Conservation (phyloP, 1,140 invertebrate species). For the Drosophila mauritiana region DNA sequence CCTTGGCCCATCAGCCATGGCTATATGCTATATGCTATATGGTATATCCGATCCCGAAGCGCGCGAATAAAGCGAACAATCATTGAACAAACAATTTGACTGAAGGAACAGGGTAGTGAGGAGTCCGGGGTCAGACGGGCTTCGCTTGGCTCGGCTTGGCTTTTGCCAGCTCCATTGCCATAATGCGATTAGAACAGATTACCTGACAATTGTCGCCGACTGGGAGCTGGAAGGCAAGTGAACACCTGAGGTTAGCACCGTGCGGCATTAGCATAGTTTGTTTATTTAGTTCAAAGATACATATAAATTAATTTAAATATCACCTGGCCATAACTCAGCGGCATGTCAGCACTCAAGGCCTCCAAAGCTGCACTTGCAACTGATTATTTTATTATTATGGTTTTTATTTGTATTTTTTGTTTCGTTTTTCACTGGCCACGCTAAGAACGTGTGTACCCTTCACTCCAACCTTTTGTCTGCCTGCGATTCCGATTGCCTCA, state of each 20-base stretch:
- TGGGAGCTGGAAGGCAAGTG: slow-evolving; percentile 5
- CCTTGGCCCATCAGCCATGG: slow-evolving; percentile 7
- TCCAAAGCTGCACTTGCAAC: slow-evolving; percentile 69
- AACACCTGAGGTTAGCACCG: slow-evolving; percentile 66
- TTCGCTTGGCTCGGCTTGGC: slow-evolving; percentile 8
- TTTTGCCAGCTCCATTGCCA: slow-evolving; percentile 43
- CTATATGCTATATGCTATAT: background rate
- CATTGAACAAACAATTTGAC: slow-evolving; percentile 53
- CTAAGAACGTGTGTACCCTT: slow-evolving; percentile 52
- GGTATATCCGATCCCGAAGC: slow-evolving; percentile 28
- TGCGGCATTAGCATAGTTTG: slow-evolving; percentile 75
- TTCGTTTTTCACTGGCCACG: background rate
- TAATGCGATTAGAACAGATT: slow-evolving; percentile 83
- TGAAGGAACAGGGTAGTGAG: background rate
- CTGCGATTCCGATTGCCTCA: background rate
- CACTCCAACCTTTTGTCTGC: slow-evolving; percentile 71
- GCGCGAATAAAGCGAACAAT: slow-evolving; percentile 52
- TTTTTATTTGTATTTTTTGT: background rate
- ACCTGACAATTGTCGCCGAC: slow-evolving; percentile 75
- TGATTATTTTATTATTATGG: slow-evolving; percentile 1
- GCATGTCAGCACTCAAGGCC: slow-evolving; percentile 67
- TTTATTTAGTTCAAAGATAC: slow-evolving; percentile 75
- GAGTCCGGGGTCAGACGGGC: slow-evolving; percentile 4
- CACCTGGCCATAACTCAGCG: slow-evolving; percentile 76
- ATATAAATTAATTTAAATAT: slow-evolving; percentile 80